Evolutionary conservation across 2,113 vertebrate genomes (phyloP).

Genomic region (Aphelocoma coerulescens): DNA sequence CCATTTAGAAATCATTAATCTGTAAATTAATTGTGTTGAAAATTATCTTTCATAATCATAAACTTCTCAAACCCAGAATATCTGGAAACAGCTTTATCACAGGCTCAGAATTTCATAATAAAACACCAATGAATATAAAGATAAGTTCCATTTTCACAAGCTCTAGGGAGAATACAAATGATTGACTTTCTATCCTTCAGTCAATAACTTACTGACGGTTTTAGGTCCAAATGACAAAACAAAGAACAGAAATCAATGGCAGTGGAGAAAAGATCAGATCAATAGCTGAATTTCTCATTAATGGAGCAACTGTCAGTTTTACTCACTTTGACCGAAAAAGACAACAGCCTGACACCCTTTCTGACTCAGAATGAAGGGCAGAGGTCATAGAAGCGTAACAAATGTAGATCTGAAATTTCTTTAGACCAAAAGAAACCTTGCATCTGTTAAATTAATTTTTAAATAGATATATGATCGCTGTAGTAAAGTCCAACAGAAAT

Average conservation of each 20-base stretch:
- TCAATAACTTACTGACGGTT: slow-evolving; percentile 58
- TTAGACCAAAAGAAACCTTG: slow-evolving; percentile 65
- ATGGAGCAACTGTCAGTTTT: slow-evolving; percentile 53
- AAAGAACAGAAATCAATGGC: slow-evolving; percentile 29
- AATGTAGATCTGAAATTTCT: slow-evolving; percentile 62
- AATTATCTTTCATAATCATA: background rate
- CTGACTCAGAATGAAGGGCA: slow-evolving; percentile 42
- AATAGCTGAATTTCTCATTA: slow-evolving; percentile 62
- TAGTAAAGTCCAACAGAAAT: slow-evolving; percentile 23
- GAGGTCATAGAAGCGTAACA: slow-evolving; percentile 55
- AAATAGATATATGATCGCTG: slow-evolving; percentile 58
- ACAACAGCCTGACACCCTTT: background rate
- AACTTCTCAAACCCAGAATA: background rate
- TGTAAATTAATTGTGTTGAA: background rate
- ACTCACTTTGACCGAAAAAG: slow-evolving; percentile 60
- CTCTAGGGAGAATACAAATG: slow-evolving; percentile 42
- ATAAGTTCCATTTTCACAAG: slow-evolving; percentile 20
- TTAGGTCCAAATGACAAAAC: slow-evolving; percentile 37
- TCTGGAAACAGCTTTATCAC: background rate
- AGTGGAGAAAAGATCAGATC: slow-evolving; percentile 53
- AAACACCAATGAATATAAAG: background rate
- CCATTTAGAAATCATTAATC: background rate
- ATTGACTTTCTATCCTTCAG: slow-evolving; percentile 44
- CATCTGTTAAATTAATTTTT: slow-evolving; percentile 72
- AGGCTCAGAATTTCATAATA: background rate